Conservation (phyloP, 2,888 invertebrate species). For the Tetheella fluctuosa region DNA sequence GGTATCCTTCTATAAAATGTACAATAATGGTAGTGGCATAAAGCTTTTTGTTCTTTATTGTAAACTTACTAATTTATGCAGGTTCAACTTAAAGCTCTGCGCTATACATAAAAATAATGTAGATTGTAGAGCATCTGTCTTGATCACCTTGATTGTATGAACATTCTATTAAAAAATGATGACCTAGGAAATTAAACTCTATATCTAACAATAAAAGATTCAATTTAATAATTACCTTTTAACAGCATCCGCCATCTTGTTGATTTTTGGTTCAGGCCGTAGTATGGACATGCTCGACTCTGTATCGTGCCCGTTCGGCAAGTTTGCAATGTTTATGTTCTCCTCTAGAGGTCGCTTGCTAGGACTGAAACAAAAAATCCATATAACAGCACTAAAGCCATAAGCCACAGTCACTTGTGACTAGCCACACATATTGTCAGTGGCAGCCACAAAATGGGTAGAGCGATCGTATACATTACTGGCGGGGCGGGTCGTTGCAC, state of each 20-base stretch:
- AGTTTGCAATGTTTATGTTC: constrained; percentile 63
- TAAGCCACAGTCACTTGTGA: not conserved
- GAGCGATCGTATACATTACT: too few relatives aligned
- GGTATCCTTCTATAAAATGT: constrained; percentile 44
- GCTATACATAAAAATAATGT: too few relatives aligned
- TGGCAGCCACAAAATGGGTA: not conserved
- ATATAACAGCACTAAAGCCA: not conserved
- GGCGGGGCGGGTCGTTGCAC: too few relatives aligned
- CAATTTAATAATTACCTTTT: constrained; percentile 54
- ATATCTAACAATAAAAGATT: not conserved
- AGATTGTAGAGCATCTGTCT: too few relatives aligned
- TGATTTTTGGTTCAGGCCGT: constrained; percentile 30
- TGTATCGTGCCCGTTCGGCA: constrained; percentile 39
- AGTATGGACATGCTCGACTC: constrained; percentile 59
- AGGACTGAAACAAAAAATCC: constrained; percentile 49
- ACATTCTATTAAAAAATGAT: too few relatives aligned
- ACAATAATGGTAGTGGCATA: not conserved
- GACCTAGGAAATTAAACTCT: not conserved
- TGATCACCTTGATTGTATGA: too few relatives aligned
- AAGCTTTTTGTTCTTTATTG: not conserved
- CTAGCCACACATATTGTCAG: not conserved
- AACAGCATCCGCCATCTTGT: constrained; percentile 17
- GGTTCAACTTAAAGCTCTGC: too few relatives aligned
- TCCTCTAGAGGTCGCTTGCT: constrained; percentile 60
- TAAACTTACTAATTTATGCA: too few relatives aligned